These are phyloP conservation scores for Diadegma fenestrale DNA, from an alignment of 2,888 invertebrate genomes.

Conservation along the genomic window DNA sequence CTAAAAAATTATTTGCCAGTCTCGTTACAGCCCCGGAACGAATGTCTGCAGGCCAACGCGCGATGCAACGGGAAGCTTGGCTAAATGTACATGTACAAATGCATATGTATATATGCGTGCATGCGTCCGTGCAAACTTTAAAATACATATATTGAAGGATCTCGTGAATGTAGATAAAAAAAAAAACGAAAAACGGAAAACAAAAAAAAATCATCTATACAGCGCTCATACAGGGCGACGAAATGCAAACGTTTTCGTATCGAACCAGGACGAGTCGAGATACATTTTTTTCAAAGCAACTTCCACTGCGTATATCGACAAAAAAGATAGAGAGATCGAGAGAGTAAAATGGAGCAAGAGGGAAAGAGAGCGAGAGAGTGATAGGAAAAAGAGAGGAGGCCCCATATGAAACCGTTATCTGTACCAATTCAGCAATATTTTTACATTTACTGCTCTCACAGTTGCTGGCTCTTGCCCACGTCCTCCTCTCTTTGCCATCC, in stretches of 20 bases:
- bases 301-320: slow-evolving; percentile 73
- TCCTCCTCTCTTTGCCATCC: slow-evolving; percentile 35
- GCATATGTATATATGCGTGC: neutral
- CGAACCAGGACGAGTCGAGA: slow-evolving; percentile 77
- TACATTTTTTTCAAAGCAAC: slow-evolving; percentile 81
- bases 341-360: slow-evolving; percentile 39
- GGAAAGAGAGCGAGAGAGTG: slow-evolving; percentile 48
- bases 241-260: slow-evolving; percentile 80
- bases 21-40: slow-evolving; percentile 64
- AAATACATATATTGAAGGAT: neutral
- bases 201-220: slow-evolving; percentile 15
- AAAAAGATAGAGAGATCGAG: slow-evolving; percentile 50
- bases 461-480: slow-evolving; percentile 54
- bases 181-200: too few species aligned
- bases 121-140: neutral
- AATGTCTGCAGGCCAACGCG: slow-evolving; percentile 65
- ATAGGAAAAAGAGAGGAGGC: slow-evolving; percentile 68
- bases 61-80: slow-evolving; percentile 40
- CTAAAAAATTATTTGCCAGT: slow-evolving; percentile 64
- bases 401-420: slow-evolving; percentile 82
- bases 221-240: slow-evolving; percentile 67
- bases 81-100: slow-evolving; percentile 1
- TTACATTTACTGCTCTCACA: slow-evolving; percentile 78
- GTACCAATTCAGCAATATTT: slow-evolving; percentile 83
- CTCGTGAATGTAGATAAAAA: slow-evolving; percentile 26